These are phyloP conservation scores for Eidolon helvum DNA, from an alignment of 2,113 vertebrate genomes.

Conservation along the genomic window DNA sequence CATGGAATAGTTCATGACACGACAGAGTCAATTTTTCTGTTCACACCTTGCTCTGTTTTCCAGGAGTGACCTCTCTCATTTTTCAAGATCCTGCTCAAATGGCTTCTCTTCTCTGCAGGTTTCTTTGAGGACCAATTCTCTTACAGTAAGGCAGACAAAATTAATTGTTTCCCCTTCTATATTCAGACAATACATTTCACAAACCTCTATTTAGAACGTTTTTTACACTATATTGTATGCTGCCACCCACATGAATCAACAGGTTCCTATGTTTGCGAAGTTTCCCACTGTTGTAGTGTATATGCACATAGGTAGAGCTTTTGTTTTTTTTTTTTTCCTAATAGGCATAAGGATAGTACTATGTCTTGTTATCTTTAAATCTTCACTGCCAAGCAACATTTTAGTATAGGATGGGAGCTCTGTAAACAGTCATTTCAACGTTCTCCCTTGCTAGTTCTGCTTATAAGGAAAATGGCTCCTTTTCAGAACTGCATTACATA, in stretches of 20 bases:
- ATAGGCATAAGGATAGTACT: neutral
- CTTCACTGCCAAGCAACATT: neutral
- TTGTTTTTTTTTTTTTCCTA: neutral
- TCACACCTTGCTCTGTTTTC: neutral
- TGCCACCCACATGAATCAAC: neutral
- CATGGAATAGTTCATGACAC: neutral
- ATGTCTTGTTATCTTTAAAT: neutral
- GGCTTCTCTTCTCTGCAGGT: neutral
- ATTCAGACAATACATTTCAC: neutral
- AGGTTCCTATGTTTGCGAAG: neutral
- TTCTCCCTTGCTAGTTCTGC: neutral
- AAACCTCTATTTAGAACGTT: neutral
- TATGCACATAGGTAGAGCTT: neutral
- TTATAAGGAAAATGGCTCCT: conserved; percentile 10
- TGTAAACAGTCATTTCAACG: neutral
- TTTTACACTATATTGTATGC: neutral
- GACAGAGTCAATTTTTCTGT: neutral
- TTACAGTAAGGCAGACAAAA: neutral
- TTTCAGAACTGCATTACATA: neutral
- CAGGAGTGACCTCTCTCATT: neutral
- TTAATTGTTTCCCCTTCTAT: neutral
- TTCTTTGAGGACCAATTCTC: neutral
- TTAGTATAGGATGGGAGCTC: neutral
- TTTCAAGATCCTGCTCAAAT: neutral
- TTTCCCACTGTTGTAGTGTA: neutral